Evolutionary conservation across 2,888 invertebrate species (phyloP).

Genomic region (Drosophila pegasa): DNA sequence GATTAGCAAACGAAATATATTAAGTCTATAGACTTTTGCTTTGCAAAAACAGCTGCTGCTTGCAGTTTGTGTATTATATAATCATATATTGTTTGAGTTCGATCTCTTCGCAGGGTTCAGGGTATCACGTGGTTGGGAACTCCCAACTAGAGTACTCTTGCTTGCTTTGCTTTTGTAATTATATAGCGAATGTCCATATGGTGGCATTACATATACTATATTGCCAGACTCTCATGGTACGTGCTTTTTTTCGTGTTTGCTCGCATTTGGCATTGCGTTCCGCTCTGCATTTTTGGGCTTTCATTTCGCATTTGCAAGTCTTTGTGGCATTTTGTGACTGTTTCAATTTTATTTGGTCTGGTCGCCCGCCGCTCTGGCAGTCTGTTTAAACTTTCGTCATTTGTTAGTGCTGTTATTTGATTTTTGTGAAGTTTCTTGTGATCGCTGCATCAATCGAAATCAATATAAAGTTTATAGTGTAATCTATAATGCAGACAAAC

Average conservation of each 20-base stretch:
- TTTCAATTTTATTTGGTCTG: conserved; percentile 45
- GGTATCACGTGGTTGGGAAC: too few relatives aligned
- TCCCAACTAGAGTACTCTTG: too few relatives aligned
- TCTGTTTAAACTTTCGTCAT: background rate
- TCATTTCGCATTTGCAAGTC: conserved; percentile 24
- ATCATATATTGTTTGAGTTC: too few relatives aligned
- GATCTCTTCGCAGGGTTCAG: too few relatives aligned
- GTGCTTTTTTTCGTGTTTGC: conserved; percentile 23
- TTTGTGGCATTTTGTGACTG: conserved; percentile 29
- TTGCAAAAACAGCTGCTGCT: too few relatives aligned
- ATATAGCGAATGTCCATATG: conserved; percentile 29
- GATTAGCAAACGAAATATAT: too few relatives aligned
- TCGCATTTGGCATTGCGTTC: conserved; percentile 7
- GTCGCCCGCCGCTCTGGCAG: too few relatives aligned
- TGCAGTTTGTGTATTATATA: too few relatives aligned
- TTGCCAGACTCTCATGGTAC: conserved; percentile 27
- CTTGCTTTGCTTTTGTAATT: conserved; percentile 37
- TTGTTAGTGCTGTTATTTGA: conserved; percentile 7
- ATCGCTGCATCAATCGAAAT: background rate
- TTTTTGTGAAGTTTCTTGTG: background rate
- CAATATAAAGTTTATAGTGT: background rate
- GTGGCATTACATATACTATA: background rate
- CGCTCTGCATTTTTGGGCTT: background rate
- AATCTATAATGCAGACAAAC: background rate
- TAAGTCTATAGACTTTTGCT: too few relatives aligned